Evolutionary conservation across 2,797 vertebrate species (phyloP).

Genomic region (Cuniculus paca): DNA sequence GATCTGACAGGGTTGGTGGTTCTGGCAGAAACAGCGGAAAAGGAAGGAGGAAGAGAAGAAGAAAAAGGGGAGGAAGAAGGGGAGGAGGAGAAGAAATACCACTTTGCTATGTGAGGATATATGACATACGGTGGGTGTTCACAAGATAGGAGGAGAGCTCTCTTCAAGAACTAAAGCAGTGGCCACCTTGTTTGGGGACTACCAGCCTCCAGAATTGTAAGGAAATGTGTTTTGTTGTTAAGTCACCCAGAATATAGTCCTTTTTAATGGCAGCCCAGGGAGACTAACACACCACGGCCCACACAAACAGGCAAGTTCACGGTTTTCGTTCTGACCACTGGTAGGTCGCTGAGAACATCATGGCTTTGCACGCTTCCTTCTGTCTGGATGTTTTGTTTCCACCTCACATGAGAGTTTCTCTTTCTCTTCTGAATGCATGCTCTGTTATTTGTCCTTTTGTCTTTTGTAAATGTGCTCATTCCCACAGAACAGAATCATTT

Average conservation of each 20-base stretch:
- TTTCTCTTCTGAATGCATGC: not conserved
- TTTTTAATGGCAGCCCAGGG: not conserved
- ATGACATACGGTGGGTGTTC: not conserved
- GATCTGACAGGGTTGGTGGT: not conserved
- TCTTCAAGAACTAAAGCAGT: not conserved
- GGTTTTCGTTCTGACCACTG: not conserved
- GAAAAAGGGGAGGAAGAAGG: no score
- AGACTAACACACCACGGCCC: not conserved
- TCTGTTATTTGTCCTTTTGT: not conserved
- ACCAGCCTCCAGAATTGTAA: not conserved
- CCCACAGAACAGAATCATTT: not conserved
- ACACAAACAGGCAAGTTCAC: not conserved
- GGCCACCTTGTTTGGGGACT: not conserved
- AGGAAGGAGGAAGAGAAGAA: no score
- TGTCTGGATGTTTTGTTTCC: not conserved
- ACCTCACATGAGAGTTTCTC: not conserved
- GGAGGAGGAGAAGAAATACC: no score
- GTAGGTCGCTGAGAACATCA: not conserved
- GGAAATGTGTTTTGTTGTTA: not conserved
- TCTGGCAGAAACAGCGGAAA: not conserved
- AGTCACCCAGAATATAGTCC: not conserved
- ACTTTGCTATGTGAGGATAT: not conserved
- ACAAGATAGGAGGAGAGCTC: not conserved
- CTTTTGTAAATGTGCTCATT: not conserved
- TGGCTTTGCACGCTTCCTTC: fast-evolving